Conservation (phyloP, 2,888 invertebrate genomes). For the Acholoe squamosa region DNA sequence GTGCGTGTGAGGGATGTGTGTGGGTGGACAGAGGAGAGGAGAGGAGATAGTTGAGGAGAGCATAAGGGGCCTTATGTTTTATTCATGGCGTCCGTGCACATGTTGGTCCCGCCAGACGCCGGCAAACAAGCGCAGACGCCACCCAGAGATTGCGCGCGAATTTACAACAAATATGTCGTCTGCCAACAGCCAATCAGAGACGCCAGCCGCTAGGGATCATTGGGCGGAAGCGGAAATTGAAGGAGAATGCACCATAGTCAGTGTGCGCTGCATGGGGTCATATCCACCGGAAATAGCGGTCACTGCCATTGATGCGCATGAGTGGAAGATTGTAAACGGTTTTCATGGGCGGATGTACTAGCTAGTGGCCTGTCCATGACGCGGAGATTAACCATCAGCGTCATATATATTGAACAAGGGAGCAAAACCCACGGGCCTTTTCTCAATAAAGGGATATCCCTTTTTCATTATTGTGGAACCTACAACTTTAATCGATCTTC, state of each 20-base stretch:
- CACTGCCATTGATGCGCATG: background rate
- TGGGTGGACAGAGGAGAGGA: background rate
- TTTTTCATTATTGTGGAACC: too few species aligned
- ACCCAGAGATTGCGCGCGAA: background rate
- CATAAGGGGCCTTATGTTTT: background rate
- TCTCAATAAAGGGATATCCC: too few species aligned
- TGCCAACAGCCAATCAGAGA: background rate
- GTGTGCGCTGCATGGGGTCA: background rate
- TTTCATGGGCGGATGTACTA: too few species aligned
- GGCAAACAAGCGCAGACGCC: background rate
- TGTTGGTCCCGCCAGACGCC: background rate
- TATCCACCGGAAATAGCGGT: background rate
- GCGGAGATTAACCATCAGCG: too few species aligned
- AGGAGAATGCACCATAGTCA: background rate
- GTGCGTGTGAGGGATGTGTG: background rate
- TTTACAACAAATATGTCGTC: background rate
- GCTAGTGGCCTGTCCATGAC: too few species aligned
- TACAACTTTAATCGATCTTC: too few species aligned
- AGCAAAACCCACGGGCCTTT: too few species aligned
- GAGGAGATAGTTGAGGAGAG: background rate
- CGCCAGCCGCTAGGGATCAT: background rate
- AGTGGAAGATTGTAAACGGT: too few species aligned
- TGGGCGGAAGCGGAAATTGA: slow-evolving; percentile 14
- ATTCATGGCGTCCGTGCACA: background rate
- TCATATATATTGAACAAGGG: too few species aligned